These are phyloP conservation scores for Albula goreensis DNA, from an alignment of 2,113 vertebrate species.

Conservation along the genomic window DNA sequence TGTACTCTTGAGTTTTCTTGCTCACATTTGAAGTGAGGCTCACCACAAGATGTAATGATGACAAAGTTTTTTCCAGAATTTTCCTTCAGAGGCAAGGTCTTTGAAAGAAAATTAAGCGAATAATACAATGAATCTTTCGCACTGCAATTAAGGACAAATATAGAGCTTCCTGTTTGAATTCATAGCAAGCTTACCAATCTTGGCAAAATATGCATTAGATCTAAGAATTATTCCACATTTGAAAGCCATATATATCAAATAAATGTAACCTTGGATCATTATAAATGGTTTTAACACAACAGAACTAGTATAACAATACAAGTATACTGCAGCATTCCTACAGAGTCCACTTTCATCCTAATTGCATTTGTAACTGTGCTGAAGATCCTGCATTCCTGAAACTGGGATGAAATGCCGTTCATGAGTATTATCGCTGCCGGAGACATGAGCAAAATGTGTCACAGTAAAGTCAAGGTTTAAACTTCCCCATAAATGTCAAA, in stretches of 20 bases:
- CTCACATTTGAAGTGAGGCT: too few relatives aligned
- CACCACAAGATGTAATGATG: too few relatives aligned
- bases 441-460: not conserved
- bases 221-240: too few relatives aligned
- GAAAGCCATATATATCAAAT: not conserved
- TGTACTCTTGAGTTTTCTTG: too few relatives aligned
- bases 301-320: not conserved
- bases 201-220: too few relatives aligned
- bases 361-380: not conserved
- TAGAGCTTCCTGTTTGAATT: too few relatives aligned
- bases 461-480: not conserved
- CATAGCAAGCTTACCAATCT: too few relatives aligned
- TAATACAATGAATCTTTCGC: too few relatives aligned
- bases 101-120: too few relatives aligned
- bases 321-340: not conserved
- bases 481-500: not conserved
- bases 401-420: not conserved
- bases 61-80: too few relatives aligned
- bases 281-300: not conserved
- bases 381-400: not conserved
- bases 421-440: not conserved
- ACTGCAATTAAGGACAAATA: too few relatives aligned
- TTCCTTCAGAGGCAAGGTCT: too few relatives aligned
- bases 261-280: not conserved
- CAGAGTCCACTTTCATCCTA: not conserved